A percentile compares a stretch with the other conserved stretches of the same genome.
Conservation (phyloP, 2,797 vertebrate genomes). For the Chloroceryle inda region DNA sequence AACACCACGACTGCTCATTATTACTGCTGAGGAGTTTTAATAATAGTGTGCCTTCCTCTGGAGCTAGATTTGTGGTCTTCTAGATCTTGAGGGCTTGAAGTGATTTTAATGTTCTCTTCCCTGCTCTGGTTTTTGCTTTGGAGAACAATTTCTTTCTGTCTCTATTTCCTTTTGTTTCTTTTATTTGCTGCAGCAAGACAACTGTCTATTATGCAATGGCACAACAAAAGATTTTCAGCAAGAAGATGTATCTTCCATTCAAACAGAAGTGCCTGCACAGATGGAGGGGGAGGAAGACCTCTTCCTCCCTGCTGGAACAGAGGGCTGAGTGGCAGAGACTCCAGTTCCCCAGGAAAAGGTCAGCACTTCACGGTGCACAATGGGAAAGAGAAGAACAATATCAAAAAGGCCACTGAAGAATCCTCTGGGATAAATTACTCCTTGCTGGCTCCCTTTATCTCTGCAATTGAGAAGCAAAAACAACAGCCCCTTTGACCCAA, state of each 20-base stretch:
- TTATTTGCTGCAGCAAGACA: constrained; percentile 63
- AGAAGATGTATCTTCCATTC: constrained; percentile 55
- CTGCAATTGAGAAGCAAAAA: constrained; percentile 19
- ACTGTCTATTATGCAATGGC: constrained; percentile 65
- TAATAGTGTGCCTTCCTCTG: constrained; percentile 41
- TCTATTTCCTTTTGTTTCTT: constrained; percentile 31
- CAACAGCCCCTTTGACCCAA: constrained; percentile 23
- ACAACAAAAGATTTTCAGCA: constrained; percentile 67
- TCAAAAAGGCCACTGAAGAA: constrained; percentile 46
- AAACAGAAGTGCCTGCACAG: constrained; percentile 33
- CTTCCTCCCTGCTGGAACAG: constrained; percentile 67
- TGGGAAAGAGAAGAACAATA: constrained; percentile 48
- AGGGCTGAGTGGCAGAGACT: constrained; percentile 5
- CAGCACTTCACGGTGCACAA: constrained; percentile 8
- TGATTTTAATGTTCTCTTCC: constrained; percentile 16
- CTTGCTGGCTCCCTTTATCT: constrained; percentile 60
- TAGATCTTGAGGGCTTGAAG: constrained; percentile 15
- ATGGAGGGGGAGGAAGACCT: not conserved
- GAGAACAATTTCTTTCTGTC: constrained; percentile 25
- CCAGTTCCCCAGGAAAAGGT: constrained; percentile 70
- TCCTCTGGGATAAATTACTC: constrained; percentile 18
- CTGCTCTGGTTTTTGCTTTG: constrained; percentile 14
- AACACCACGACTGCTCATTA: not conserved
- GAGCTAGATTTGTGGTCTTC: constrained; percentile 27
- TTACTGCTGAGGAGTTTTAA: constrained; percentile 19